Evolutionary conservation across 2,113 vertebrate genomes (phyloP).

Genomic region (Ciconia maguari): DNA sequence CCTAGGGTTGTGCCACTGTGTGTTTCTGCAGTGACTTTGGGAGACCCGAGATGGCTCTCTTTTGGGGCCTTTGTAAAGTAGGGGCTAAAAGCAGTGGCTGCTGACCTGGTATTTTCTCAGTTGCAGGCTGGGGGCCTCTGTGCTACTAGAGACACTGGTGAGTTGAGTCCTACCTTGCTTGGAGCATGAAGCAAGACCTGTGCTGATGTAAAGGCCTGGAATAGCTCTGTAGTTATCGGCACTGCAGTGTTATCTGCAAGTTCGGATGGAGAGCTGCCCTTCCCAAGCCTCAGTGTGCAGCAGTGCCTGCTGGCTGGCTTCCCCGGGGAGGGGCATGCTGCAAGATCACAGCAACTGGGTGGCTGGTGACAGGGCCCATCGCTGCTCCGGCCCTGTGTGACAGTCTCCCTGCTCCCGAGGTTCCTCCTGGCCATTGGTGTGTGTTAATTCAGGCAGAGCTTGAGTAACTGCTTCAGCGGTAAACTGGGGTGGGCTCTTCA

Average conservation of each 20-base stretch:
- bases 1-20: neutral
- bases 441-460: neutral
- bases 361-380: neutral
- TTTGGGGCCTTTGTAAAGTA: neutral
- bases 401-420: neutral
- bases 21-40: neutral
- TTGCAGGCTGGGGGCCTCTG: neutral
- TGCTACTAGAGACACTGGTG: neutral
- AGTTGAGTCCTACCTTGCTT: neutral
- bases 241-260: neutral
- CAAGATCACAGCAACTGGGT: neutral
- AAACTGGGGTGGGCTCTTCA: neutral
- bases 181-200: neutral
- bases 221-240: neutral
- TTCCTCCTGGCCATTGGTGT: neutral
- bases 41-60: neutral
- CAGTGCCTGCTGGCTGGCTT: neutral
- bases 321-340: neutral
- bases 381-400: accelerated
- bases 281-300: neutral
- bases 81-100: neutral
- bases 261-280: neutral
- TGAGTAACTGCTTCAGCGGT: neutral
- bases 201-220: neutral
- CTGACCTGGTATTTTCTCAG: neutral